Conservation (phyloP, 2,113 vertebrate species). For the Tylochromis polylepis region DNA sequence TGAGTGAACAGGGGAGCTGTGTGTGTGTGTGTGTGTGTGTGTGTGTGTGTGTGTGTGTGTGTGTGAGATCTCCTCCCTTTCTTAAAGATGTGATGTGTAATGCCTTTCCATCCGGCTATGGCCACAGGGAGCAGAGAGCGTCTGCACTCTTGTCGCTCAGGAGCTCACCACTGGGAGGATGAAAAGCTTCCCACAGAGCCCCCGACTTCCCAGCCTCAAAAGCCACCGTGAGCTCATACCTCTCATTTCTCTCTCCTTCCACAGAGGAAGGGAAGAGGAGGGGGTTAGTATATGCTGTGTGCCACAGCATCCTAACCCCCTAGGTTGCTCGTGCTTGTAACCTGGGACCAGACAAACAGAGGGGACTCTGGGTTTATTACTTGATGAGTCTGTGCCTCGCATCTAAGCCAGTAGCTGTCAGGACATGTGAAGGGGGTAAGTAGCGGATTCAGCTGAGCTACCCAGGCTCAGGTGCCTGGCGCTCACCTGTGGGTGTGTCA, state of each 20-base stretch:
- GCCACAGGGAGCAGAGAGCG: conserved; percentile 83
- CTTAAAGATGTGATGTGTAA: conserved; percentile 65
- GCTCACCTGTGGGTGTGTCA: conserved; percentile 34
- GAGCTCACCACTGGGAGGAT: conserved; percentile 96
- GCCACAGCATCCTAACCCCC: conserved; percentile 1
- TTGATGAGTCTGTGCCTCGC: conserved; percentile 63
- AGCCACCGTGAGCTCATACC: conserved; percentile 95
- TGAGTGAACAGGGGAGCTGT: no score
- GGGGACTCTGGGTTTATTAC: conserved; percentile 72
- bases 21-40: conserved; percentile 9
- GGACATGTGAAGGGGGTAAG: conserved; percentile 16
- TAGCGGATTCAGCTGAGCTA: background rate
- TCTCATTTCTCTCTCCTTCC: conserved; percentile 78
- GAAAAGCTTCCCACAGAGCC: conserved; percentile 96
- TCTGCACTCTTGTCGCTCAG: conserved; percentile 88
- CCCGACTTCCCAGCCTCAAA: conserved; percentile 87
- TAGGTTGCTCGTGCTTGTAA: conserved; percentile 4
- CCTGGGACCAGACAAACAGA: conserved; percentile 60
- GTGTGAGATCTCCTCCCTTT: conserved; percentile 16
- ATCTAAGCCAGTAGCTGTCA: background rate
- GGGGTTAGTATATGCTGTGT: background rate
- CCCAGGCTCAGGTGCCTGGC: conserved; percentile 2
- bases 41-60: conserved; percentile 14
- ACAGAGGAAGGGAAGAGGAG: conserved; percentile 2
- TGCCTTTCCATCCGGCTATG: conserved; percentile 83